These are phyloP conservation scores for Tympanoctomys barrerae DNA, from an alignment of 2,797 vertebrate species.

Conservation along the genomic window DNA sequence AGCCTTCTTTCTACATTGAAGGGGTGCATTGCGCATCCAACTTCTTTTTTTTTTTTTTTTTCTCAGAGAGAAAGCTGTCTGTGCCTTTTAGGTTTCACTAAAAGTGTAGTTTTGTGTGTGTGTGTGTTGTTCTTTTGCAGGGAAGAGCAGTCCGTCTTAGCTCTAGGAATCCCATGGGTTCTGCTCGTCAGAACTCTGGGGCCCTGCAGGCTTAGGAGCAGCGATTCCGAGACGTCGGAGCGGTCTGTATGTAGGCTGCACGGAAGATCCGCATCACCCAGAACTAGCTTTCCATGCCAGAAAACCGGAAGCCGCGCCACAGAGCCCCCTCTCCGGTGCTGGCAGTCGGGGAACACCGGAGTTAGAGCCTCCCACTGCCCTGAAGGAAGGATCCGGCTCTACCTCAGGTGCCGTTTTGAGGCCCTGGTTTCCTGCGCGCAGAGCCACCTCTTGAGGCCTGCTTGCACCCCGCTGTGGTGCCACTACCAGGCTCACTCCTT, in stretches of 20 bases:
- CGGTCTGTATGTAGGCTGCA: accelerated
- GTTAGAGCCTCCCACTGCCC: background rate
- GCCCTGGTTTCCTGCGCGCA: background rate
- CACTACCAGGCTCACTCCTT: background rate
- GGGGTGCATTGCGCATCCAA: background rate
- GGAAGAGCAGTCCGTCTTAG: background rate
- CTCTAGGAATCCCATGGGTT: background rate
- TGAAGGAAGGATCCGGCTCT: background rate
- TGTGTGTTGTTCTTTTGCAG: background rate
- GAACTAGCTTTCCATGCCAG: background rate
- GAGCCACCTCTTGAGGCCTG: background rate
- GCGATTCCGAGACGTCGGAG: accelerated
- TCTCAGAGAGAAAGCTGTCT: background rate
- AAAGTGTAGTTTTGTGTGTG: background rate
- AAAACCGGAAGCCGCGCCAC: background rate
- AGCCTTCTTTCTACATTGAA: background rate
- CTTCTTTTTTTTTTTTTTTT: background rate
- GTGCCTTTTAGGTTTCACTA: background rate
- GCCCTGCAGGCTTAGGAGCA: background rate
- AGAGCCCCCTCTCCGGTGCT: too few relatives aligned
- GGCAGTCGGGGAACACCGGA: too few relatives aligned
- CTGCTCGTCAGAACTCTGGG: background rate
- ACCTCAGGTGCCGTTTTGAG: background rate
- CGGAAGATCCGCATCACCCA: accelerated
- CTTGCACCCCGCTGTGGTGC: too few relatives aligned